Percentiles rank a stretch among this genome's conserved stretches.
Evolutionary conservation across 2,888 invertebrate species (phyloP).

Genomic region (Tachina lurida): DNA sequence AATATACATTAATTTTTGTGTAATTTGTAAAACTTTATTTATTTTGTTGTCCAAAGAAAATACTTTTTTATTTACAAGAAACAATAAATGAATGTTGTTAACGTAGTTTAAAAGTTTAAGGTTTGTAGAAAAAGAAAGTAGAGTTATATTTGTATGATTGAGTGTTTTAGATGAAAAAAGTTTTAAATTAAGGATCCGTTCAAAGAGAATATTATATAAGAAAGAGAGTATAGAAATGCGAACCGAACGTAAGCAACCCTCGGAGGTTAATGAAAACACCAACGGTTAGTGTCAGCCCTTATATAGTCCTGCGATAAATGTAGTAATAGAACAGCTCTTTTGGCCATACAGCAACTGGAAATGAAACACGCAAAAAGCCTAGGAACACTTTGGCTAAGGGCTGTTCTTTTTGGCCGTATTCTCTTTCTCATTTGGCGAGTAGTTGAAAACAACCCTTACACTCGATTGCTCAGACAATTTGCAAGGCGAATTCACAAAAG

Average conservation of each 20-base stretch:
- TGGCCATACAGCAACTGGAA: conserved; percentile 49
- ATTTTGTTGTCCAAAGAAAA: conserved; percentile 55
- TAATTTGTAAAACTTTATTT: conserved; percentile 12
- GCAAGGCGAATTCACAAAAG: conserved; percentile 59
- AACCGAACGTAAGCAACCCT: conserved; percentile 84
- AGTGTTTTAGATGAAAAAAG: conserved; percentile 65
- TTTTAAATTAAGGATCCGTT: conserved; percentile 80
- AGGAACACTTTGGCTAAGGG: conserved; percentile 51
- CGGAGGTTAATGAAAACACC: conserved; percentile 83
- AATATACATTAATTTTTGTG: conserved; percentile 1
- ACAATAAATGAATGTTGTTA: conserved; percentile 49
- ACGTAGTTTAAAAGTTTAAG: conserved; percentile 64
- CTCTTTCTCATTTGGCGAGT: conserved; percentile 35
- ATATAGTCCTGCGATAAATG: conserved; percentile 78
- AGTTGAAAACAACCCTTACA: conserved; percentile 56
- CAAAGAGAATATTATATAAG: conserved; percentile 83
- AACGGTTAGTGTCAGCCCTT: conserved; percentile 79
- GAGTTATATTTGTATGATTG: conserved; percentile 75
- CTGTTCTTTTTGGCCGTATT: conserved; percentile 40
- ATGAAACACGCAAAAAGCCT: conserved; percentile 58
- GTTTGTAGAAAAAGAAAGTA: conserved; percentile 71
- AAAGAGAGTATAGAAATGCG: conserved; percentile 83
- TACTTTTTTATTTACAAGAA: conserved; percentile 61
- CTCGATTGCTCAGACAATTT: conserved; percentile 21
- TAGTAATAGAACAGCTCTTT: conserved; percentile 63